Conservation (phyloP, 2,797 vertebrate genomes). For the Esox masquinongy region DNA sequence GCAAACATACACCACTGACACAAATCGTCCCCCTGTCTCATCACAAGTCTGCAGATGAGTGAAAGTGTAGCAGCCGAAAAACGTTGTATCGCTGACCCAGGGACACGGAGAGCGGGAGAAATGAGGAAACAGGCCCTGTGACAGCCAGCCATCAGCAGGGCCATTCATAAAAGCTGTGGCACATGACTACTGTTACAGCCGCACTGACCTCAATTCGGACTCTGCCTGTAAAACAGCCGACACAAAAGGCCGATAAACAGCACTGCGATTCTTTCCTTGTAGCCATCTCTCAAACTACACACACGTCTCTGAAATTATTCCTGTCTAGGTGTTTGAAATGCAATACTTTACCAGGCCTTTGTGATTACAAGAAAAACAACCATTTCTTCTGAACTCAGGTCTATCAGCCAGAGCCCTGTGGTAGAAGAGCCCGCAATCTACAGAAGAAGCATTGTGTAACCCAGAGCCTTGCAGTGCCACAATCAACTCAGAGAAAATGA, state of each 20-base stretch:
- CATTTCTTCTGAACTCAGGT: neutral
- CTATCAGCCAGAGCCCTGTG: neutral
- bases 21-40: neutral
- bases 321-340: neutral
- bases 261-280: neutral
- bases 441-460: neutral
- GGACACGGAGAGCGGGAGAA: neutral
- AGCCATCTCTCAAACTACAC: neutral
- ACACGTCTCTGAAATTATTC: neutral
- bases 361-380: neutral
- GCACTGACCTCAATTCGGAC: neutral
- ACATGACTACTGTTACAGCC: constrained; percentile 64
- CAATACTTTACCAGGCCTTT: neutral
- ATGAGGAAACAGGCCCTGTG: constrained; percentile 67
- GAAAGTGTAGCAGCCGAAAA: neutral
- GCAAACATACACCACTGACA: neutral
- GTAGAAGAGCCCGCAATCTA: neutral
- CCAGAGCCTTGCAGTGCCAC: neutral
- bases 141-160: constrained; percentile 63
- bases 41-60: neutral
- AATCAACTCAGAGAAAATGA: neutral
- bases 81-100: neutral
- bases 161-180: constrained; percentile 71
- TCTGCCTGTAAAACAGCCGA: neutral
- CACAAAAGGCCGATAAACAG: neutral